Evolutionary conservation across 2,113 vertebrate genomes (phyloP), one percentile per base, ranked within the genome.

Genomic region (Pseudois nayaur): DNA sequence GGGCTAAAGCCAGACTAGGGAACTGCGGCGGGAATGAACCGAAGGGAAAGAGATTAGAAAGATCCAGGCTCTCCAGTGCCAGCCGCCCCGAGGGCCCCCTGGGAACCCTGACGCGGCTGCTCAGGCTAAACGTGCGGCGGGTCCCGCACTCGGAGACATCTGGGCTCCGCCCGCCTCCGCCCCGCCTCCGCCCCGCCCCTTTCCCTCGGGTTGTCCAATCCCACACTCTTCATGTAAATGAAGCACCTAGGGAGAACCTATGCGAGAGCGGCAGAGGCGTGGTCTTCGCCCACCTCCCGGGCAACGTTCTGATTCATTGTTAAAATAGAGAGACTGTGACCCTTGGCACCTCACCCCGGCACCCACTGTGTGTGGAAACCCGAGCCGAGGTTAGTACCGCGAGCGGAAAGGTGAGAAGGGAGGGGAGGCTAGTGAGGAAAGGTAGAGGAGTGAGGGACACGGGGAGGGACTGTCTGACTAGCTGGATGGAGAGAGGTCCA

Each of bases 221-320:
- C 11, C 45, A 84, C 43, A 21, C 43, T 0, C 1, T 14, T 50
- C 25, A 98, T 98, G 95, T 93, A 98, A 98, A 98, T 98, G 1
- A 98, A 2, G 40, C 50, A 33, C 89, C 23, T 27, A 45, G 74
- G 43, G 3, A 0, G 29, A 79, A 55, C 98, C 98, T 95, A 98
- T 98, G 50, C 14, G 19, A 93, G 88, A 8, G 84, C 6, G 21
- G 13, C 33, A 27, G 84, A 78, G 97, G 97, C 84, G 97, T 89
- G 98, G 96, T 52, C 85, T 91, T 21, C n/a, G 6, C 12, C 84
- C 86, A 4, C 92, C 94, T 90, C 95, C 89, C 19, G 29, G 97
- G 94, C 88, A 48, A 86, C 71, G 91, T 97, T 98, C 97, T 96
- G 96, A 98, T 98, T 98, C 97, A 97, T 98, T 97, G 98, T 98